Conservation (phyloP, 2,113 vertebrate genomes). For the Antechinus flavipes region DNA sequence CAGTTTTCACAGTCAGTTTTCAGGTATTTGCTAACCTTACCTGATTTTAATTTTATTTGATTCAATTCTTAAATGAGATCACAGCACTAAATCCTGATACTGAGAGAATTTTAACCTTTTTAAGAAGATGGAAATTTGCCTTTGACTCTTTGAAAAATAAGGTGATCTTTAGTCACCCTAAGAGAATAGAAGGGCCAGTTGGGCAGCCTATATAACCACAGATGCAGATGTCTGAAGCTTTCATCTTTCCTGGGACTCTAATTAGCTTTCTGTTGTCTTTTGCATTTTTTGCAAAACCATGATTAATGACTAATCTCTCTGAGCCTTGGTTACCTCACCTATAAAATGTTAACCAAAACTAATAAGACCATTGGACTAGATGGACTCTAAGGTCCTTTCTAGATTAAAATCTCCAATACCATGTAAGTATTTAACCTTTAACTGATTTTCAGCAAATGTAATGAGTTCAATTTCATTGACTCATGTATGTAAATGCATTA, state of each 20-base stretch:
- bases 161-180: not conserved
- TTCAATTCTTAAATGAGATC: not conserved
- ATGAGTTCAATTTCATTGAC: not conserved
- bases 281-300: not conserved
- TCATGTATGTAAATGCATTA: not conserved
- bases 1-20: not conserved
- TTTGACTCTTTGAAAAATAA: not conserved
- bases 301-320: not conserved
- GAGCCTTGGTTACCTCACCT: not conserved
- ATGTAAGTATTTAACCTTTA: not conserved
- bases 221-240: not conserved
- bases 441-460: not conserved
- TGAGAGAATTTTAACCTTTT: not conserved
- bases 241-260: not conserved
- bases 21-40: slow-evolving; percentile 16
- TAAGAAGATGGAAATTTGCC: not conserved
- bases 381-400: not conserved
- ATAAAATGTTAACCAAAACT: not conserved
- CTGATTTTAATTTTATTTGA: not conserved
- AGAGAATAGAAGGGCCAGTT: not conserved
- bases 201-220: not conserved
- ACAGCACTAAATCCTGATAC: not conserved
- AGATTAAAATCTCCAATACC: not conserved
- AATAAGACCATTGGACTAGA: not conserved
- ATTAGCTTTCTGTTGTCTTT: not conserved